These are phyloP conservation scores for Zapornia atra DNA, from an alignment of 2,113 vertebrate species.

Conservation along the genomic window DNA sequence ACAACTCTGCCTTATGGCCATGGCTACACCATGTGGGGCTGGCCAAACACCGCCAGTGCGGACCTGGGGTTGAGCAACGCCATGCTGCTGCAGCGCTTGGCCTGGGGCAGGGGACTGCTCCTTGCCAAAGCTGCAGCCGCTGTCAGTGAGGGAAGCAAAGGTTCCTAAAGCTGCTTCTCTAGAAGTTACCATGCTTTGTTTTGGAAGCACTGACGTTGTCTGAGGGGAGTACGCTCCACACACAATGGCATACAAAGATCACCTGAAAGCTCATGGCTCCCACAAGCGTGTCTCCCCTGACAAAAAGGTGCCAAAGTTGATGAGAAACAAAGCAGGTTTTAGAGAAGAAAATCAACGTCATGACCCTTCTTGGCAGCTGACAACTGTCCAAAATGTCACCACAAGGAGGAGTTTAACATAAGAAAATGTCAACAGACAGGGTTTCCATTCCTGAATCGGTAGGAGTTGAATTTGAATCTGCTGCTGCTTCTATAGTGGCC, in stretches of 20 bases:
- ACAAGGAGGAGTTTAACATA: background rate
- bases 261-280: fast-evolving
- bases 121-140: no score
- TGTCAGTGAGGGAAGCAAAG: fast-evolving
- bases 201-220: background rate
- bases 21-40: fast-evolving
- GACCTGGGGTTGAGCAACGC: background rate
- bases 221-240: fast-evolving
- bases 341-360: background rate
- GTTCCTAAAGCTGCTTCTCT: background rate
- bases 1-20: background rate
- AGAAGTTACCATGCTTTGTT: background rate
- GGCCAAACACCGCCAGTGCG: fast-evolving
- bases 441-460: background rate
- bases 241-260: fast-evolving
- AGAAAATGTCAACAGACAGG: background rate
- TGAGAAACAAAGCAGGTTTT: background rate
- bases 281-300: background rate
- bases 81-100: background rate
- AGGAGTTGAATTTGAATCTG: background rate
- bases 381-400: background rate
- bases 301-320: background rate
- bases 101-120: background rate
- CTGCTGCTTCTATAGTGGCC: background rate
- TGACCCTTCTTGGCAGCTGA: background rate